phyloP scores from a whole-genome alignment of 92 coral and sea anemone species.

The Hydrozoanthus gracilis region DNA sequence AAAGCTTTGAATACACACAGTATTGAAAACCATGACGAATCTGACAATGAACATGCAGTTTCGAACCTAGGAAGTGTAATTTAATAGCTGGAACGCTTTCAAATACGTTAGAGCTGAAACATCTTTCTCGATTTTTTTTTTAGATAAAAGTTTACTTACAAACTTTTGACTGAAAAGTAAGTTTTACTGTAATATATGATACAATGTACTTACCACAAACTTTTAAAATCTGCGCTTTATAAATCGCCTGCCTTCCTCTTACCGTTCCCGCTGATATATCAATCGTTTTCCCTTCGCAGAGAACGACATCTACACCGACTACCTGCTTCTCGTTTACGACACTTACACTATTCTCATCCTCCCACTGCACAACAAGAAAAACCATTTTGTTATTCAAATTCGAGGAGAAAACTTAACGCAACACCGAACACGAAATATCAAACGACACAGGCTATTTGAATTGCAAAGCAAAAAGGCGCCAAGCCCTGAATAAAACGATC shows the following conservation, averaged over 20 bases:
- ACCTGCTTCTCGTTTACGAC: slow-evolving; percentile 29
- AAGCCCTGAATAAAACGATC: too few species aligned
- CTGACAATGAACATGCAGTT: too few species aligned
- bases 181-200: slow-evolving; percentile 10
- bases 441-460: too few species aligned
- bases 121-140: too few species aligned
- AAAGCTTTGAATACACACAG: too few species aligned
- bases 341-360: not conserved
- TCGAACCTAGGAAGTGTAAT: too few species aligned
- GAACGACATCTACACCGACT: slow-evolving; percentile 14
- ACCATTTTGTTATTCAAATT: slow-evolving; percentile 15
- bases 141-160: too few species aligned
- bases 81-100: too few species aligned
- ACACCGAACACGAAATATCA: too few species aligned
- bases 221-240: not conserved
- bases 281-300: not conserved
- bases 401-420: slow-evolving; percentile 3
- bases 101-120: too few species aligned
- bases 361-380: slow-evolving; percentile 28
- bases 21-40: too few species aligned
- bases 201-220: not conserved
- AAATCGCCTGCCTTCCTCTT: slow-evolving; percentile 16
- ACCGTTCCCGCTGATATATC: not conserved
- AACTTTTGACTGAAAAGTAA: not conserved
- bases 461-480: too few species aligned